A percentile compares a stretch with the other conserved stretches of the same genome.
phyloP scores from a whole-genome alignment of 2,113 vertebrate species.

The Sarotherodon lohbergeri region DNA sequence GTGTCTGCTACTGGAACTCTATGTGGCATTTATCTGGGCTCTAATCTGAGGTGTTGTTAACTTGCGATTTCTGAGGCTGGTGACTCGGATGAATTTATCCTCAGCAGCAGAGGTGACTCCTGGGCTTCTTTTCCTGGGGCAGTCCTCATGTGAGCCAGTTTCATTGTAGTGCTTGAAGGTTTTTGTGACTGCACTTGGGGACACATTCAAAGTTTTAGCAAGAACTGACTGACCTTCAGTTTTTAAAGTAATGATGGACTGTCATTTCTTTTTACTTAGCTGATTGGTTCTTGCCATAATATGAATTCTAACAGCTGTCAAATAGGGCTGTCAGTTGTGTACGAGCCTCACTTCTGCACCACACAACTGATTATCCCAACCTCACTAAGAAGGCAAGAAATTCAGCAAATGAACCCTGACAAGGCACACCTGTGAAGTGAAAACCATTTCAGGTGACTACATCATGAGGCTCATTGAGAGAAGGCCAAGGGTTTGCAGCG shows the following conservation, averaged over 20 bases:
- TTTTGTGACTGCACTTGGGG: not conserved
- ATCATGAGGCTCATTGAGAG: not conserved
- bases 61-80: not conserved
- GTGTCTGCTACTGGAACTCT: not conserved
- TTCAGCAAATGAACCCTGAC: not conserved
- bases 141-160: rapidly evolving
- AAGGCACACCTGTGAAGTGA: not conserved
- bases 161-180: not conserved
- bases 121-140: not conserved
- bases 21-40: not conserved
- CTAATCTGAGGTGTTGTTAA: not conserved
- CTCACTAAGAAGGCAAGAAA: not conserved
- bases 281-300: not conserved
- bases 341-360: not conserved
- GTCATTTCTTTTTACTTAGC: not conserved
- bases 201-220: not conserved
- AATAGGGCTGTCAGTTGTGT: not conserved
- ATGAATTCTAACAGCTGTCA: rapidly evolving
- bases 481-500: rapidly evolving
- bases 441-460: rapidly evolving
- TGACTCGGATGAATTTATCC: rapidly evolving
- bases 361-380: not conserved
- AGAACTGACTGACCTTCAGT: not conserved
- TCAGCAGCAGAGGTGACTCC: not conserved
- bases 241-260: not conserved